Evolutionary conservation across 2,797 vertebrate species (phyloP).

Genomic region (Crenichthys baileyi): DNA sequence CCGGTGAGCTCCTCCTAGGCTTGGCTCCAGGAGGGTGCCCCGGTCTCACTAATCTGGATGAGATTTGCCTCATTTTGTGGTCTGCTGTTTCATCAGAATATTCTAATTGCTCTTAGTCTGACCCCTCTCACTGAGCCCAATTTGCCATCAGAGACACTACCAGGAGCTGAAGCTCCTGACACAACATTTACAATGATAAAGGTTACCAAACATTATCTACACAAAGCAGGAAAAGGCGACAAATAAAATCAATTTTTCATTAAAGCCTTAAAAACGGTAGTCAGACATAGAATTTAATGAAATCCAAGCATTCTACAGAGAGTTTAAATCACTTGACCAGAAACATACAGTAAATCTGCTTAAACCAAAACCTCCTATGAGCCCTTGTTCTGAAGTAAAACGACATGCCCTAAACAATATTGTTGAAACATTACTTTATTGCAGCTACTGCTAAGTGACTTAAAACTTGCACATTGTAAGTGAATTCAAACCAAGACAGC

Average conservation of each 20-base stretch:
- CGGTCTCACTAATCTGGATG: no score
- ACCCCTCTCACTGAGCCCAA: not conserved
- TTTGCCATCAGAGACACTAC: not conserved
- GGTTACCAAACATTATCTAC: not conserved
- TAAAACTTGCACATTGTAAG: constrained; percentile 11
- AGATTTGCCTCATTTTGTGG: not conserved
- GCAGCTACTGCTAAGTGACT: constrained; percentile 20
- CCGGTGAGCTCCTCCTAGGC: no score
- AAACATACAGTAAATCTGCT: not conserved
- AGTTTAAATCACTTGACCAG: not conserved
- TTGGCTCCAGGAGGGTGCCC: no score
- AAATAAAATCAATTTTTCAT: not conserved
- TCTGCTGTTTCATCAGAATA: not conserved
- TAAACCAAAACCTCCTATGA: not conserved
- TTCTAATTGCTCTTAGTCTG: not conserved
- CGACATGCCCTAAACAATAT: not conserved
- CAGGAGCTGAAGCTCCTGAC: not conserved
- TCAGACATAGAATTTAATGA: not conserved
- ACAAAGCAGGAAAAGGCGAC: not conserved
- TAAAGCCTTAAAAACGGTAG: not conserved
- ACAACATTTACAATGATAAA: not conserved
- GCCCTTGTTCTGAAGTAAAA: not conserved
- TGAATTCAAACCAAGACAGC: constrained; percentile 21
- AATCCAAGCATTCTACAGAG: not conserved
- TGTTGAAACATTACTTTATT: constrained; percentile 17